Evolutionary conservation across 2,797 vertebrate genomes (phyloP).

Genomic region (Microctenopoma stevenorrisi): DNA sequence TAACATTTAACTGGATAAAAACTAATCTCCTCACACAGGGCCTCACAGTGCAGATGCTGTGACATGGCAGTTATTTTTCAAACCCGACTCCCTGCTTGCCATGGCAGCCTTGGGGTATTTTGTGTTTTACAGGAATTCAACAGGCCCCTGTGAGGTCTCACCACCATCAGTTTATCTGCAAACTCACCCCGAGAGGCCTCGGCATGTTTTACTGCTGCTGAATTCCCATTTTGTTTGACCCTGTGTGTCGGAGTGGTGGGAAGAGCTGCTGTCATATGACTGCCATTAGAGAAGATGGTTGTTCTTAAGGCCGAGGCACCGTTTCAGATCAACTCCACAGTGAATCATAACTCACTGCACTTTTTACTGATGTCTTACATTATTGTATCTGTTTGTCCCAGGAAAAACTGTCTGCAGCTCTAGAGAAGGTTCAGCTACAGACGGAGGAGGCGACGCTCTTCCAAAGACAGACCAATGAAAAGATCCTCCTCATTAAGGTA

Average conservation of each 20-base stretch:
- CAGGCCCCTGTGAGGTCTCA: constrained; percentile 55
- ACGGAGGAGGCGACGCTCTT: constrained; percentile 66
- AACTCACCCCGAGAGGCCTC: constrained; percentile 1
- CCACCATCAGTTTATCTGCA: constrained; percentile 26
- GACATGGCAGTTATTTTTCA: constrained; percentile 12
- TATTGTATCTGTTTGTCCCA: constrained; percentile 54
- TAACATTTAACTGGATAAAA: neutral
- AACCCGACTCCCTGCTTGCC: constrained; percentile 17
- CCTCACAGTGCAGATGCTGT: constrained; percentile 12
- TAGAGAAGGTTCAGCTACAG: constrained; percentile 73
- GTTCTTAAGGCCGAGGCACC: constrained; percentile 27
- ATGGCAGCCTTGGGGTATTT: constrained; percentile 6
- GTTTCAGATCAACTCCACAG: constrained; percentile 24
- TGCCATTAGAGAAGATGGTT: constrained; percentile 39
- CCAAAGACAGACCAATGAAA: constrained; percentile 77
- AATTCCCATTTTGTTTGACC: constrained; percentile 37
- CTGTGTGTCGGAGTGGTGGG: constrained; percentile 16
- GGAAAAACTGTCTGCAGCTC: constrained; percentile 74
- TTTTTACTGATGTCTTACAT: constrained; percentile 17
- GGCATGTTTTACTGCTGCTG: constrained; percentile 25
- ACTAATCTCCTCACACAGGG: neutral
- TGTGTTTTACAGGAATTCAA: constrained; percentile 66
- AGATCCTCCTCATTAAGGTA: constrained; percentile 80
- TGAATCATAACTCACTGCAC: constrained; percentile 20
- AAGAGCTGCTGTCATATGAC: constrained; percentile 49